Percentiles rank a stretch among this genome's conserved stretches.
Evolutionary conservation across 2,888 invertebrate genomes (phyloP).

Genomic region (Ophioninae sp.): DNA sequence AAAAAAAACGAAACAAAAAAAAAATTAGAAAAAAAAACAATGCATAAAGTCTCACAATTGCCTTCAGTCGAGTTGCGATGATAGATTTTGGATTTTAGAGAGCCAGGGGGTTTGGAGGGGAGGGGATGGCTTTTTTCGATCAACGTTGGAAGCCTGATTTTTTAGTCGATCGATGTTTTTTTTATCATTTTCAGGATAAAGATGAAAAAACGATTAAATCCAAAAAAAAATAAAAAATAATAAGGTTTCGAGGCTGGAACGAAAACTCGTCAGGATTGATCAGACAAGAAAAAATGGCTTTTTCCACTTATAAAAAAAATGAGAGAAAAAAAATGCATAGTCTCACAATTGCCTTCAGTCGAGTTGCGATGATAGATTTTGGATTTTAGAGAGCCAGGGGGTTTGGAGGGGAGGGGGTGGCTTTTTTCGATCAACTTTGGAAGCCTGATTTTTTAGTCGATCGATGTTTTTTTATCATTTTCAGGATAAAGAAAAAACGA

Average conservation of each 20-base stretch:
- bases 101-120: slow-evolving; percentile 28
- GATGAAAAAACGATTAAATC: slow-evolving; percentile 9
- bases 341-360: no score
- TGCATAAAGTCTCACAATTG: slow-evolving; percentile 67
- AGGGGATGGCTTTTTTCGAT: no score
- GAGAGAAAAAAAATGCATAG: no score
- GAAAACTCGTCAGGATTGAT: slow-evolving; percentile 47
- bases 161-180: slow-evolving; percentile 40
- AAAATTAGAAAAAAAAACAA: no score
- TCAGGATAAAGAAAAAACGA: slow-evolving; percentile 21
- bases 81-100: slow-evolving; percentile 10
- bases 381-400: slow-evolving; percentile 18
- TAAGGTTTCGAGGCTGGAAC: slow-evolving; percentile 59
- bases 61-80: slow-evolving; percentile 42
- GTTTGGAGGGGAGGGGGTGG: slow-evolving; percentile 23
- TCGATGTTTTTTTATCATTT: slow-evolving; percentile 45
- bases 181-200: slow-evolving; percentile 38
- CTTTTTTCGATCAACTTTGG: slow-evolving; percentile 31
- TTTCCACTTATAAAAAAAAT: slow-evolving; percentile 77
- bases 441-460: slow-evolving; percentile 41
- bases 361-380: no score
- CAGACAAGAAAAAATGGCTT: slow-evolving; percentile 30
- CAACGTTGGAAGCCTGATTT: slow-evolving; percentile 44
- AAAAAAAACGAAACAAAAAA: no score
- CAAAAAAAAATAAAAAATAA: slow-evolving; percentile 2